A percentile compares a stretch with the other conserved stretches of the same genome.
Evolutionary conservation across 2,113 vertebrate species (phyloP).

Genomic region (Typhlomys cinereus): DNA sequence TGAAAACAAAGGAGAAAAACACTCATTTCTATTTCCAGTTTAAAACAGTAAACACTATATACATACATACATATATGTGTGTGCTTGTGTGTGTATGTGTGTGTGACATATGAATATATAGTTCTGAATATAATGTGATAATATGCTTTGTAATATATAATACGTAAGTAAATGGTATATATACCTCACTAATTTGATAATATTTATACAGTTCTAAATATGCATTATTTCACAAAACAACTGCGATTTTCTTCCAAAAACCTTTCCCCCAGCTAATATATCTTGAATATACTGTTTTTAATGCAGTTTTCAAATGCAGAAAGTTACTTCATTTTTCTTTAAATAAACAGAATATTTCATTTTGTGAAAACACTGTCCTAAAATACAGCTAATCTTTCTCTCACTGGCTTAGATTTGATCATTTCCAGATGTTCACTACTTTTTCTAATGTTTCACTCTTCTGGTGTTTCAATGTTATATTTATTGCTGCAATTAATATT

Average conservation of each 20-base stretch:
- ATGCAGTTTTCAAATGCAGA: neutral
- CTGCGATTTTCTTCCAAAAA: neutral
- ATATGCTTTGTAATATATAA: neutral
- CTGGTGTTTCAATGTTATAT: constrained; percentile 9
- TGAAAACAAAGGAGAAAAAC: neutral
- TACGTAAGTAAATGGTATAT: neutral
- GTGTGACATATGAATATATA: neutral
- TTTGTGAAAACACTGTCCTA: neutral
- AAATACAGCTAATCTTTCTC: neutral
- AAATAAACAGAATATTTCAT: constrained; percentile 13
- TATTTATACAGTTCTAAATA: neutral
- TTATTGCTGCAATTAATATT: constrained; percentile 32
- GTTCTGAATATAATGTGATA: neutral
- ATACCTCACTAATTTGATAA: neutral
- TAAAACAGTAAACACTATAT: constrained; percentile 11
- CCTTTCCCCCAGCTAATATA: neutral
- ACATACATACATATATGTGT: too few relatives aligned
- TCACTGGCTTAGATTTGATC: neutral
- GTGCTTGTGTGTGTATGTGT: too few relatives aligned
- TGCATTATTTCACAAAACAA: neutral
- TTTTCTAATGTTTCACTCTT: neutral
- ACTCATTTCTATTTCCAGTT: neutral
- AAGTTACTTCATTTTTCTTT: constrained; percentile 13
- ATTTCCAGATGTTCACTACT: neutral
- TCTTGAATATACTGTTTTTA: constrained; percentile 10